Evolutionary conservation across 2,888 invertebrate species (phyloP), one percentile per base, ranked within the genome.

Genomic region (Glaucopsyche alexis): DNA sequence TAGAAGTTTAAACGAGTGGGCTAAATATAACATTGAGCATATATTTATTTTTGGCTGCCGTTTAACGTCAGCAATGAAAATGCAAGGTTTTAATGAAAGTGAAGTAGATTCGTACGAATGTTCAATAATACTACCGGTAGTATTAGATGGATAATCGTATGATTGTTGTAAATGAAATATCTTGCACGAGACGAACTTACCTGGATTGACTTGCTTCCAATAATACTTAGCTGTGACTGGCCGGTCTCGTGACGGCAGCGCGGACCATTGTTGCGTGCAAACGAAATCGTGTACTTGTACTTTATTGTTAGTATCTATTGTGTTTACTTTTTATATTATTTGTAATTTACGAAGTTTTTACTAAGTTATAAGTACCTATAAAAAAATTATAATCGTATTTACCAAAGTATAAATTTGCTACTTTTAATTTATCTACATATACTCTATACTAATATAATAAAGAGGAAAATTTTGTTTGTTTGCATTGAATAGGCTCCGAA

Each of bases 21-120:
- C 93, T 93, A 93, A 93, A 93, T 92, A 93, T 93, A 93, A 87
- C 81, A 89, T 87, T 87, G 91, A 89, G 91, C 90, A 85, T 91
- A 85, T 85, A 90, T 90, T 88, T 93, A 93, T 93, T 93, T 93
- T 90, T 81, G 88, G 91, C 86, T 81, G 83, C 85, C 83, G 87
- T 89, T 91, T 88, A 87, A 85, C 93, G 92, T 93, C 93, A 93
- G 90, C 88, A 85, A 82, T 85, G 75, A 72, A 72, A 75, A 71
- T 75, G 73, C 76, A 76, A 76, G 76, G 77, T 70, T 67, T 72
- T 76, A 80, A 79, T 78, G 72, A 75, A 76, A 75, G 76, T 70
- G 55, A 71, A 75, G 49, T 19, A 71, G 60, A 66, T 71, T 72
- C 55, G 72, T 71, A 73, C 55, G 72, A 76, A 72, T 72, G 52